Evolutionary conservation across 2,113 vertebrate genomes (phyloP).

Genomic region (Empidonax traillii): DNA sequence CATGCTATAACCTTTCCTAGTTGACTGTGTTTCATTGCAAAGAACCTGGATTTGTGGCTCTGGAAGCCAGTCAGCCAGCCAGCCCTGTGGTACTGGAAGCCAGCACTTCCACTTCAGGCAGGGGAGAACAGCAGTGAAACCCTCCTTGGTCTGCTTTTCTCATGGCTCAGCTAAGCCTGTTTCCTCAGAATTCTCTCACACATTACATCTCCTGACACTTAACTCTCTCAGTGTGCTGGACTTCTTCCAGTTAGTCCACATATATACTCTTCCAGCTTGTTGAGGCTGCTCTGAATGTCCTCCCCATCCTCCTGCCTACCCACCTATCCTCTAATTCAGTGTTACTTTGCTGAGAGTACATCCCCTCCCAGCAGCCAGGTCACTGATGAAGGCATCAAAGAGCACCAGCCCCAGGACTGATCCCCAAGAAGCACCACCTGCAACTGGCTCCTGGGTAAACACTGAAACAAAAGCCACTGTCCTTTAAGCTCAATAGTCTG

Average conservation of each 20-base stretch:
- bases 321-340: background rate
- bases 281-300: background rate
- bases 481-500: background rate
- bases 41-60: background rate
- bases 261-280: background rate
- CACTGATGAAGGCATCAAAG: background rate
- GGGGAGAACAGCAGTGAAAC: background rate
- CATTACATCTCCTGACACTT: fast-evolving
- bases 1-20: background rate
- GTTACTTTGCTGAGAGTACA: background rate
- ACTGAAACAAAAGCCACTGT: background rate
- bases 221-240: background rate
- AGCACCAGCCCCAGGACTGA: fast-evolving
- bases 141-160: background rate
- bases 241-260: background rate
- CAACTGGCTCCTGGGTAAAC: background rate
- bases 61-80: background rate
- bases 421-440: background rate
- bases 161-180: background rate
- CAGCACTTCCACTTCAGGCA: background rate
- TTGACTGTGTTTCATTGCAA: background rate
- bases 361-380: background rate
- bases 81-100: background rate
- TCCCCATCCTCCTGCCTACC: background rate
- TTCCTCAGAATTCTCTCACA: background rate